Evolutionary conservation across 2,797 vertebrate genomes (phyloP).

Genomic region (Leptatherina wallacei): DNA sequence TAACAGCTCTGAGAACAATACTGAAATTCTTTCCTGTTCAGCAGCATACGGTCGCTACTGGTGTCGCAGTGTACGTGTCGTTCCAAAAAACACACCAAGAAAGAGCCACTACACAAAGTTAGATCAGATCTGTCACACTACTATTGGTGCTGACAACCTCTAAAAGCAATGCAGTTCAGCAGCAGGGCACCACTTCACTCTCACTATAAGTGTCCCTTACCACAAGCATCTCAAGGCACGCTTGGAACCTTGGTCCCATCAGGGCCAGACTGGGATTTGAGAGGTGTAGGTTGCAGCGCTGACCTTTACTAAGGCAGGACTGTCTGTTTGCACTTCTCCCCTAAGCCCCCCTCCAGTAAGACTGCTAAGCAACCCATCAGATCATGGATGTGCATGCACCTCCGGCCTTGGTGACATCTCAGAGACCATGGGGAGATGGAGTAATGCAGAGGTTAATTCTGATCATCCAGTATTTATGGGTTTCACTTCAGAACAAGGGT

Average conservation of each 20-base stretch:
- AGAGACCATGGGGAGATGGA: conserved; percentile 68
- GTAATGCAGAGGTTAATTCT: conserved; percentile 82
- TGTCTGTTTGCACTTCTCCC: conserved; percentile 84
- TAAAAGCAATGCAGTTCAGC: conserved; percentile 60
- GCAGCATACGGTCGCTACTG: conserved; percentile 42
- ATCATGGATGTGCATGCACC: conserved; percentile 72
- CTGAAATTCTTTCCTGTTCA: conserved; percentile 38
- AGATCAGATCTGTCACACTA: conserved; percentile 65
- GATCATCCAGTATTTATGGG: conserved; percentile 85
- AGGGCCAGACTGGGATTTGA: conserved; percentile 74
- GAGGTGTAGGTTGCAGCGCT: conserved; percentile 80
- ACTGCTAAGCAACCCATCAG: conserved; percentile 82
- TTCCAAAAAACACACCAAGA: conserved; percentile 49
- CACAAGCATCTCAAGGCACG: conserved; percentile 72
- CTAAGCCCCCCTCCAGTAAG: conserved; percentile 69
- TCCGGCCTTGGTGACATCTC: conserved; percentile 77
- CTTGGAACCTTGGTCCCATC: conserved; percentile 71
- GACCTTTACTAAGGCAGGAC: conserved; percentile 82
- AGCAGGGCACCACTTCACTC: conserved; percentile 43
- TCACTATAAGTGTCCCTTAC: conserved; percentile 64
- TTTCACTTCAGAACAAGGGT: conserved; percentile 83
- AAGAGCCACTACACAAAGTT: conserved; percentile 63
- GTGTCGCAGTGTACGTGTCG: conserved; percentile 38
- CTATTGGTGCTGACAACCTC: conserved; percentile 73
- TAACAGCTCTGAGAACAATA: conserved; percentile 43